phyloP scores from a whole-genome alignment of 2,797 vertebrate genomes.

The Notolepis coatsorum region DNA sequence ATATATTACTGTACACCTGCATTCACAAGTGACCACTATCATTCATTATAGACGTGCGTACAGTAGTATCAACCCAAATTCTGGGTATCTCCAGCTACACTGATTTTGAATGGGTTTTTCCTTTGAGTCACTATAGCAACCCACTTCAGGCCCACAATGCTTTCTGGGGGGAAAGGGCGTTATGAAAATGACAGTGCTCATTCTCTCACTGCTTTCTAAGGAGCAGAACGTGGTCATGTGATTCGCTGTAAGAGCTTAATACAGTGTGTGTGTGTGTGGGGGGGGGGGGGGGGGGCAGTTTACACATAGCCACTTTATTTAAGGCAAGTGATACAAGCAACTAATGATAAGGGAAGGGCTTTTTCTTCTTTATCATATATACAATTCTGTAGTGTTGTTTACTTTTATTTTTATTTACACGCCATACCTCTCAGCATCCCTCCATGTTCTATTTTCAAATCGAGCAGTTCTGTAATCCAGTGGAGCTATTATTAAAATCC shows the following conservation, averaged over 20 bases:
- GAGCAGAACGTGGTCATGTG: too few relatives aligned
- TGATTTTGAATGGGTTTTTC: conserved; percentile 18
- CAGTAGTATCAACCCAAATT: background rate
- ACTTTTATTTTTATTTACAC: background rate
- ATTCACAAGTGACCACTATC: too few relatives aligned
- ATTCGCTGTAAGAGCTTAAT: too few relatives aligned
- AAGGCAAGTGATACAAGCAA: too few relatives aligned
- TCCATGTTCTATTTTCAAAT: background rate
- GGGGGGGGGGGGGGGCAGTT: too few relatives aligned
- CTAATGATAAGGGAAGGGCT: too few relatives aligned
- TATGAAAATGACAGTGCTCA: conserved; percentile 21
- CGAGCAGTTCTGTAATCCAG: background rate
- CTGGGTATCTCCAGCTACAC: background rate
- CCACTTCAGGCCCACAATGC: conserved; percentile 18
- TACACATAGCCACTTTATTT: too few relatives aligned
- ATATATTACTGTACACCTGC: background rate
- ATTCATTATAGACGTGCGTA: too few relatives aligned
- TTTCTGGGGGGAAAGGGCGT: conserved; percentile 44
- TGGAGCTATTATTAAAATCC: too few relatives aligned
- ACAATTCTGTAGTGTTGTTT: background rate
- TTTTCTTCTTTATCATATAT: too few relatives aligned
- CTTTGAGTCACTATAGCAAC: conserved; percentile 27
- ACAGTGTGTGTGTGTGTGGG: too few relatives aligned
- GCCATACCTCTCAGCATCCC: background rate
- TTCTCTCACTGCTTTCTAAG: background rate